Conservation (phyloP, 2,888 invertebrate genomes). For the Ophioninae sp. region DNA sequence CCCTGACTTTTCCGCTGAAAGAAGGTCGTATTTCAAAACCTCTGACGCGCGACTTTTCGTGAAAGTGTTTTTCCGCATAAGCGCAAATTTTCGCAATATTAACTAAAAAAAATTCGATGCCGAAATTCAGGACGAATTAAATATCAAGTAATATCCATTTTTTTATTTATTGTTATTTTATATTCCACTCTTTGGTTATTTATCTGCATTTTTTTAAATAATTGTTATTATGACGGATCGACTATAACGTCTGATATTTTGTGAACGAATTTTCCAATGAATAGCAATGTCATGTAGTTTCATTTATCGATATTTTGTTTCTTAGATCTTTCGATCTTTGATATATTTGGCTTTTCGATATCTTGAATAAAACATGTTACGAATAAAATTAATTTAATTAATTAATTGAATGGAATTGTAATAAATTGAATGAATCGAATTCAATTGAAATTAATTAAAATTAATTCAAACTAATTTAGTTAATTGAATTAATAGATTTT, state of each 20-base stretch:
- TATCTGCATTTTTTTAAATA: not conserved
- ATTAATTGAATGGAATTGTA: too few relatives aligned
- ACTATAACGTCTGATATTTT: not conserved
- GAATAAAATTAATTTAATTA: too few relatives aligned
- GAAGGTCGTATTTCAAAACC: slow-evolving; percentile 7
- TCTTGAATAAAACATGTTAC: too few relatives aligned
- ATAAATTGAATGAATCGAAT: too few relatives aligned
- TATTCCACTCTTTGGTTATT: not conserved
- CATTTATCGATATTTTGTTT: not conserved
- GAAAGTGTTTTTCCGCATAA: slow-evolving; percentile 43
- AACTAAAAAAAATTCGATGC: slow-evolving; percentile 4
- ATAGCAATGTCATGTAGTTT: not conserved
- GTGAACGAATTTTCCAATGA: not conserved
- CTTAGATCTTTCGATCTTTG: not conserved
- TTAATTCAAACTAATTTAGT: too few relatives aligned
- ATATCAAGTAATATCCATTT: too few relatives aligned
- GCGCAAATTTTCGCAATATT: too few relatives aligned
- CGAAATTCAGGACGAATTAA: too few relatives aligned
- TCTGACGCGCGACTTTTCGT: slow-evolving; percentile 46
- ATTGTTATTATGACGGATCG: not conserved
- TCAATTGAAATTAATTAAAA: too few relatives aligned
- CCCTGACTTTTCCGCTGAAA: not conserved
- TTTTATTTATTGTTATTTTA: not conserved
- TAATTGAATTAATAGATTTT: too few relatives aligned
- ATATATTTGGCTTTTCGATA: not conserved